These are phyloP conservation scores for Cranoglanis bouderius DNA, from an alignment of 2,113 vertebrate species.

Conservation along the genomic window DNA sequence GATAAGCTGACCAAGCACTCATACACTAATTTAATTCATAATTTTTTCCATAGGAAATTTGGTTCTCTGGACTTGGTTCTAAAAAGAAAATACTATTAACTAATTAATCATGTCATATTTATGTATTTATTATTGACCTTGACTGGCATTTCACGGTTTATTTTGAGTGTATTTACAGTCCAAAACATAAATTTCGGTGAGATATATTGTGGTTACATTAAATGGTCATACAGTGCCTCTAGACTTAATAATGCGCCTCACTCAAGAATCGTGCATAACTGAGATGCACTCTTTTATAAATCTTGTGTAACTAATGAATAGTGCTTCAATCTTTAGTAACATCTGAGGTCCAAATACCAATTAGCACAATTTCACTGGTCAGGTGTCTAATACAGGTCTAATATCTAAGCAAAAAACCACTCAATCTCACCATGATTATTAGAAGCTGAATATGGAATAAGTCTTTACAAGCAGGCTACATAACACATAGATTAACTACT, in stretches of 20 bases:
- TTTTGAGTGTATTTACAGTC: not conserved
- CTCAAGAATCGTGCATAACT: not conserved
- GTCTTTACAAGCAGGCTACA: not conserved
- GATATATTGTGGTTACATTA: not conserved
- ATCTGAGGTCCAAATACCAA: not conserved
- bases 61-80: not conserved
- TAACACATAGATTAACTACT: conserved; percentile 9
- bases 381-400: not conserved
- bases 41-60: not conserved
- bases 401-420: conserved; percentile 25
- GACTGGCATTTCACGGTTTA: not conserved
- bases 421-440: not conserved
- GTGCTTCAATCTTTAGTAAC: not conserved
- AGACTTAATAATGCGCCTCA: not conserved
- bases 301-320: conserved; percentile 6
- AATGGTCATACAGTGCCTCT: not conserved
- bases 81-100: no score
- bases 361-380: not conserved
- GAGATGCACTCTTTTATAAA: not conserved
- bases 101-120: not conserved
- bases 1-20: not conserved
- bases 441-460: conserved; percentile 2
- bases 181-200: not conserved
- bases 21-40: not conserved
- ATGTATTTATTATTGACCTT: not conserved